Evolutionary conservation across 2,888 invertebrate genomes (phyloP), one percentile per base, ranked within the genome.

Genomic region (Chouioia cunea): DNA sequence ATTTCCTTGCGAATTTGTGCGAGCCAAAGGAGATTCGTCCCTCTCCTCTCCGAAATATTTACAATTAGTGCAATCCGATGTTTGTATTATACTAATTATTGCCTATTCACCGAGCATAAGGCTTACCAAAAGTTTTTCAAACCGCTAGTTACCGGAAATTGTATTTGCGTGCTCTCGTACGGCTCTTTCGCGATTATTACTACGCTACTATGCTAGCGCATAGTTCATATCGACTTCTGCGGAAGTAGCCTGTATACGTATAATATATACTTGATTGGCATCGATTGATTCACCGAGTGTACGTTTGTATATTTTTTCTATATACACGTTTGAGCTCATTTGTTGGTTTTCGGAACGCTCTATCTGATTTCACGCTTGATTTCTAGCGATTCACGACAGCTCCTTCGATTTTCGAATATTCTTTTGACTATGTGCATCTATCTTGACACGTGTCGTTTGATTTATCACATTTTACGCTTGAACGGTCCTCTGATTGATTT

Each of bases 81-180:
- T 2, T 10, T 56, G 20, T 48, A 62, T 23, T 0, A 36, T 52
- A 43, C 65, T 65, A 54, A 70, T 65, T 60, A 60, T 60, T 48
- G 43, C 59, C 43, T 20, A 60, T 58, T 53, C 48, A 53, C 2
- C 12, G 22, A 18, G 47, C 43, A 2, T 46, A 57, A 23, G 46
- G 52, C 22, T 57, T 44, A 69, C 64, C 64, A 58, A 63, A 63
- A 69, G 57, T 57, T n/a, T 18, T n/a, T 27, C 22, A 22, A n/a
- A 14, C 36, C 20, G 36, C 54, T 54, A 50, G 58, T 64, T 70
- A 64, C 53, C 18, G 22, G 22, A 22, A 23, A 69, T 64, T 63
- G 63, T 52, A 1, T 4, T 10, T 36, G n/a, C n/a, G n/a, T n/a
- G n/a, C n/a, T n/a, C n/a, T n/a, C n/a, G n/a, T n/a, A n/a, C n/a